phyloP scores from a whole-genome alignment of 2,113 vertebrate genomes.

The Holacanthus passer region DNA sequence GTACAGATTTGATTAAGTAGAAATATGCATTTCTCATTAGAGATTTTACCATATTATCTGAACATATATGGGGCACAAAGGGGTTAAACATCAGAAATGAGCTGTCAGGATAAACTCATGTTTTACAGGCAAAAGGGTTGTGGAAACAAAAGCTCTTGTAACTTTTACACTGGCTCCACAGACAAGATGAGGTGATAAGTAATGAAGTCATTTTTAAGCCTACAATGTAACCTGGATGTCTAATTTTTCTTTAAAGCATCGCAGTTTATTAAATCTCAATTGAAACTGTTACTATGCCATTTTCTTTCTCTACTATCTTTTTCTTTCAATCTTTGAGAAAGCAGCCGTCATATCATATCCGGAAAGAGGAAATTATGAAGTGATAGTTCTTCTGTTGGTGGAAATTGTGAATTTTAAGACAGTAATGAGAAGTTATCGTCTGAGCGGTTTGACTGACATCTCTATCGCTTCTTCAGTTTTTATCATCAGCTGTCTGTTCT shows the following conservation, averaged over 20 bases:
- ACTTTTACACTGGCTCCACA: constrained; percentile 16
- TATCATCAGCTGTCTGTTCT: constrained; percentile 37
- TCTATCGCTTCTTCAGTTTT: constrained; percentile 35
- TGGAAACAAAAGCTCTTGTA: constrained; percentile 12
- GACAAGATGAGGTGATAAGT: neutral
- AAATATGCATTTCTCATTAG: constrained; percentile 12
- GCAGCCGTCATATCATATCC: constrained; percentile 55
- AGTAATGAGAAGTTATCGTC: constrained; percentile 35
- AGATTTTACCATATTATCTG: constrained; percentile 7
- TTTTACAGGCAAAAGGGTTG: constrained; percentile 17
- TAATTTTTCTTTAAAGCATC: constrained; percentile 25
- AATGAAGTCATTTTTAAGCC: constrained; percentile 28
- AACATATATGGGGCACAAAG: neutral
- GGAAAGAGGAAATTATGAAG: constrained; percentile 51
- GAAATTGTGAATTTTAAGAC: constrained; percentile 44
- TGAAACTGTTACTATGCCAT: constrained; percentile 30
- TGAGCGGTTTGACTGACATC: constrained; percentile 53
- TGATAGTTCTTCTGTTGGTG: constrained; percentile 16
- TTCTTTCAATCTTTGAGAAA: constrained; percentile 30
- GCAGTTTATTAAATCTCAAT: constrained; percentile 34
- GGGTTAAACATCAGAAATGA: constrained; percentile 40
- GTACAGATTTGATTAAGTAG: neutral
- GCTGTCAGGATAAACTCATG: constrained; percentile 27
- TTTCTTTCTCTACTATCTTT: constrained; percentile 37
- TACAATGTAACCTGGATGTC: constrained; percentile 28